Evolutionary conservation across 1,140 invertebrate genomes (phyloP).

Genomic region (Leptopilina boulardi): DNA sequence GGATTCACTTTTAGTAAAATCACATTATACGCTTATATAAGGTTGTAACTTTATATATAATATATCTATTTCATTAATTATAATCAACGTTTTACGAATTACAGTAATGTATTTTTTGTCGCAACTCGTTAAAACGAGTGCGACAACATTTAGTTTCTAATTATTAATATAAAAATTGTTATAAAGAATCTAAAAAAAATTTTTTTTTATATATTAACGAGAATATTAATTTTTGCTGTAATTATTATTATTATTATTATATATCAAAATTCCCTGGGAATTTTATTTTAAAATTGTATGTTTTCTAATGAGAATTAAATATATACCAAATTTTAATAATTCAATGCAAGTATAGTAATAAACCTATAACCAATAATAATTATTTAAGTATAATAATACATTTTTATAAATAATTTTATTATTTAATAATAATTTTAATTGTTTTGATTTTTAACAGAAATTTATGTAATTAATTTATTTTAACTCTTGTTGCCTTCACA

Average conservation of each 20-base stretch:
- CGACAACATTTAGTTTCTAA: not conserved
- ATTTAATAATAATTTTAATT: no score
- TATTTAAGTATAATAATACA: no score
- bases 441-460: no score
- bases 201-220: not conserved
- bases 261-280: not conserved
- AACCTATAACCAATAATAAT: no score
- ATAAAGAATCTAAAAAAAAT: not conserved
- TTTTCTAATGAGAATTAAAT: no score
- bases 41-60: not conserved
- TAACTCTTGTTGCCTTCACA: no score
- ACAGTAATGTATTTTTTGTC: not conserved
- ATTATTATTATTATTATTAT: not conserved
- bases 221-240: not conserved
- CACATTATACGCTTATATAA: not conserved
- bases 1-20: not conserved
- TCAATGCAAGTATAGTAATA: no score
- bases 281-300: no score
- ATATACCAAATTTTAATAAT: no score
- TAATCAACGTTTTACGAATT: conserved; percentile 1
- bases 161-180: not conserved
- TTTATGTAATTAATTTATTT: no score
- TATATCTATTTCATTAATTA: no score
- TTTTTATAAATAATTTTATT: no score
- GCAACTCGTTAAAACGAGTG: not conserved